Conservation (phyloP, 2,888 invertebrate genomes). For the Strigamia transsilvanica region DNA sequence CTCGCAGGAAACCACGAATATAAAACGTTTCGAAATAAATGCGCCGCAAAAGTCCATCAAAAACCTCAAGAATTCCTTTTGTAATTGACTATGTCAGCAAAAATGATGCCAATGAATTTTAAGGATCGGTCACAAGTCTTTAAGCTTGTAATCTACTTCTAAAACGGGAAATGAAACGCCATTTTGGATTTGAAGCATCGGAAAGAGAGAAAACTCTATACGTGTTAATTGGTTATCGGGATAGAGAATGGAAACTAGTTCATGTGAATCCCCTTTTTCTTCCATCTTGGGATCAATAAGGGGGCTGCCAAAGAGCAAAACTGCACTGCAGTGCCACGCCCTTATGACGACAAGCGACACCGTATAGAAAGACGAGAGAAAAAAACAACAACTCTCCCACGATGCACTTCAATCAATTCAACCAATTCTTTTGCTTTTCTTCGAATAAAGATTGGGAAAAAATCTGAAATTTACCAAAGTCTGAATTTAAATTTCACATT, state of each 20-base stretch:
- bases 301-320: slow-evolving; percentile 44
- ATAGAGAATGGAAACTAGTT: slow-evolving; percentile 1
- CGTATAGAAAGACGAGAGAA: background rate
- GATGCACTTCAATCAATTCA: slow-evolving; percentile 16
- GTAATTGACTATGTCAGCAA: slow-evolving; percentile 40
- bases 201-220: background rate
- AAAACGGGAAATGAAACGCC: slow-evolving; percentile 27
- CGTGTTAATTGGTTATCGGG: slow-evolving; percentile 34
- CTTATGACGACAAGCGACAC: slow-evolving; percentile 42
- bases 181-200: slow-evolving; percentile 23
- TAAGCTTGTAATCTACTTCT: slow-evolving; percentile 16
- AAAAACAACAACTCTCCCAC: slow-evolving; percentile 2
- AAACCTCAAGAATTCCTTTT: slow-evolving; percentile 35
- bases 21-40: background rate
- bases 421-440: slow-evolving; percentile 11
- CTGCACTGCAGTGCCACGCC: slow-evolving; percentile 47
- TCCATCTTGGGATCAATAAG: slow-evolving; percentile 49
- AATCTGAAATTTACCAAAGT: background rate
- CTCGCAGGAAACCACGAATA: background rate
- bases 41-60: slow-evolving; percentile 30
- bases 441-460: background rate
- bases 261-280: slow-evolving; percentile 24
- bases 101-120: slow-evolving; percentile 42
- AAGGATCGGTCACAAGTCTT: slow-evolving; percentile 41
- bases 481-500: background rate